A percentile compares a stretch with the other conserved stretches of the same genome.
These are phyloP conservation scores for Clarias fuscus DNA, from an alignment of 2,797 vertebrate genomes.

Conservation along the genomic window DNA sequence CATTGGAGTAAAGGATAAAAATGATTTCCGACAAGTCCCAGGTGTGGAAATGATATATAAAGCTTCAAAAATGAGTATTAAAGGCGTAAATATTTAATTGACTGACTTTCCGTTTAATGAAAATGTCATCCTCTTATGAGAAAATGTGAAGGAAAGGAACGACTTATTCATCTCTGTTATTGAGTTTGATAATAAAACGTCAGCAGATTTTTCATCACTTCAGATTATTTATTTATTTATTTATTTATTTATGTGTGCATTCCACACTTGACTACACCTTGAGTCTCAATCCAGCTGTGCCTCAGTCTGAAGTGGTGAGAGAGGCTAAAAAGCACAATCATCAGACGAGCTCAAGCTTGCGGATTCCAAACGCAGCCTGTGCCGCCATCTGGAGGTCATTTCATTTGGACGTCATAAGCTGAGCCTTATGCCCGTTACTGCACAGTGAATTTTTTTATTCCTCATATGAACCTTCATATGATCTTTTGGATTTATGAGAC, in stretches of 20 bases:
- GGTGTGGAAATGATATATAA: neutral
- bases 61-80: neutral
- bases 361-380: conserved; percentile 51
- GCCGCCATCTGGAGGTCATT: conserved; percentile 71
- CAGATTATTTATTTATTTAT: neutral
- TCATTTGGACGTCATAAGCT: neutral
- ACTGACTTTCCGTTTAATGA: neutral
- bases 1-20: too few species aligned
- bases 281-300: neutral
- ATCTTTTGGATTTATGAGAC: too few species aligned
- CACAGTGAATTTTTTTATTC: too few species aligned
- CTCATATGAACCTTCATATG: too few species aligned
- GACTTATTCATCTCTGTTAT: neutral
- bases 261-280: neutral
- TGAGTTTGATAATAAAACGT: neutral
- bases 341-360: neutral
- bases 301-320: neutral
- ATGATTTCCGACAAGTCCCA: neutral
- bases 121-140: neutral
- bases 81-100: neutral
- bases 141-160: neutral
- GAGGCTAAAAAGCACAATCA: too few species aligned
- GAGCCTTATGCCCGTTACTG: too few species aligned
- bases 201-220: neutral
- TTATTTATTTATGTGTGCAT: neutral